These are phyloP conservation scores for Cataglyphis altisquamis DNA, from an alignment of 2,888 invertebrate genomes.

Conservation along the genomic window DNA sequence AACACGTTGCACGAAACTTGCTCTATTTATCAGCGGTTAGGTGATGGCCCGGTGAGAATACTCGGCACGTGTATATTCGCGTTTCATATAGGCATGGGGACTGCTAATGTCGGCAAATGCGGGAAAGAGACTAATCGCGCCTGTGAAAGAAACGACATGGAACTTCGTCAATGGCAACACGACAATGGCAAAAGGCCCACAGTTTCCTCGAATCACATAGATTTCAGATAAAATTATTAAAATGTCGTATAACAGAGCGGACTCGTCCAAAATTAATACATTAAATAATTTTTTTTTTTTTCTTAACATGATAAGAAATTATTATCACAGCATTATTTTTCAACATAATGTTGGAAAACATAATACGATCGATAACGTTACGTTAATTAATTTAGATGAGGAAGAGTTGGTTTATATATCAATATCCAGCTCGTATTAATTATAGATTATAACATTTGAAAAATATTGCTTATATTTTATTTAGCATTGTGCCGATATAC, in stretches of 20 bases:
- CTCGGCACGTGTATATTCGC: constrained; percentile 48
- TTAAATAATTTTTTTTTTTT: neutral
- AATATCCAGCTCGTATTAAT: constrained; percentile 19
- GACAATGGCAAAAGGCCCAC: neutral
- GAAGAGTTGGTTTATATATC: constrained; percentile 7
- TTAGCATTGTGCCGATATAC: neutral
- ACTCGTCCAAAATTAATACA: neutral
- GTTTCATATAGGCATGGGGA: neutral
- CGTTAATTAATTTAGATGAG: constrained; percentile 15
- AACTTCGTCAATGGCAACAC: neutral
- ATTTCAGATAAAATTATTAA: neutral
- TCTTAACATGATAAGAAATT: neutral
- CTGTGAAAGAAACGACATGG: neutral
- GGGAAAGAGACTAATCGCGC: neutral
- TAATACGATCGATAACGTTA: constrained; percentile 10
- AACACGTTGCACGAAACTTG: constrained; percentile 80
- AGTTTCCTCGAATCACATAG: neutral
- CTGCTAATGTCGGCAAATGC: neutral
- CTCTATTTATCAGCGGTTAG: constrained; percentile 79
- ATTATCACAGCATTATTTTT: neutral
- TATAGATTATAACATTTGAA: constrained; percentile 23
- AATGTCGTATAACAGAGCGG: neutral
- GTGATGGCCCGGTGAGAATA: constrained; percentile 53
- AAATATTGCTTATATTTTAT: constrained; percentile 27
- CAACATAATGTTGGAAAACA: neutral